phyloP scores from a whole-genome alignment of 2,113 vertebrate species.

The Grantiella picta region DNA sequence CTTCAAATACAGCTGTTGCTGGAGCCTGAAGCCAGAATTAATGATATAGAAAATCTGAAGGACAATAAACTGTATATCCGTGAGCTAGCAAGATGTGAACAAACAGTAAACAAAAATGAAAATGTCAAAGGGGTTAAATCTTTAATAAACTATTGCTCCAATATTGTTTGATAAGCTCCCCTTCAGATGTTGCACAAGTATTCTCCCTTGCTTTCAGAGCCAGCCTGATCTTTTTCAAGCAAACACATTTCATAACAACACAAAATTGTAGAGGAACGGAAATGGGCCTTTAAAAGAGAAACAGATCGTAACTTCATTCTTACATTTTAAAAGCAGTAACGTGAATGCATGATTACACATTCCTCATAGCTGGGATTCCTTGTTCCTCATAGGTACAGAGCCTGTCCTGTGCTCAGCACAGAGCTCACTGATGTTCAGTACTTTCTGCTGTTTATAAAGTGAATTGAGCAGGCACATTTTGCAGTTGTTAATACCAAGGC shows the following conservation, averaged over 20 bases:
- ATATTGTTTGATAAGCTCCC: neutral
- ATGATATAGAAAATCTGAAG: slow-evolving; percentile 19
- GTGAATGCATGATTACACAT: neutral
- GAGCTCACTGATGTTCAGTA: neutral
- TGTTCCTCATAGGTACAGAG: neutral
- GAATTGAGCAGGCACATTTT: neutral
- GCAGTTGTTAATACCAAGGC: neutral
- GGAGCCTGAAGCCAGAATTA: slow-evolving; percentile 31
- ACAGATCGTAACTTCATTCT: neutral
- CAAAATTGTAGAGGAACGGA: neutral
- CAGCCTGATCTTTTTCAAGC: neutral
- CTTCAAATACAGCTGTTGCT: slow-evolving; percentile 1
- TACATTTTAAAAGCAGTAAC: neutral
- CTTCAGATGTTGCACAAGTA: neutral
- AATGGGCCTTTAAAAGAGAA: neutral
- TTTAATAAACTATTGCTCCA: neutral
- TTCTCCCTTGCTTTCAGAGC: neutral
- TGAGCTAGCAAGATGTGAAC: neutral
- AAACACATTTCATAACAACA: neutral
- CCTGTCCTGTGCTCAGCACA: neutral
- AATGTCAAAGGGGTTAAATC: slow-evolving; percentile 41
- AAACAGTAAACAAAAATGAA: slow-evolving; percentile 42
- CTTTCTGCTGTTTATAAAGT: neutral
- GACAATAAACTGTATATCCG: slow-evolving; percentile 21
- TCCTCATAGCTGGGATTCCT: neutral